A percentile compares a stretch with the other conserved stretches of the same genome.
These are phyloP conservation scores for Luffia ferchaultella DNA, from an alignment of 2,888 invertebrate species.

Conservation along the genomic window DNA sequence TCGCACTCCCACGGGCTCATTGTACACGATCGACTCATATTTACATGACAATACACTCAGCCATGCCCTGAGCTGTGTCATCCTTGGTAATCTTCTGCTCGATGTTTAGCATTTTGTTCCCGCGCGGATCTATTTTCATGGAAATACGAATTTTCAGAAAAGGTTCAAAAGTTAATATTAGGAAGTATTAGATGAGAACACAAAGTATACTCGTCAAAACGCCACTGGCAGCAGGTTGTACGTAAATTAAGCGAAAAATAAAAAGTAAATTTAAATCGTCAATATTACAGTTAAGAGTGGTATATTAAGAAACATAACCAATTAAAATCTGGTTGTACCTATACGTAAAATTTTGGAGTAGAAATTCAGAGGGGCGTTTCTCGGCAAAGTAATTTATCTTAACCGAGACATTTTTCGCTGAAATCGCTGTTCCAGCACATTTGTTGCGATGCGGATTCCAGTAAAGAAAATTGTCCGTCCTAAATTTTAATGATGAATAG, in stretches of 20 bases:
- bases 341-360: not conserved
- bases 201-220: too few relatives aligned
- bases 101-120: constrained; percentile 3
- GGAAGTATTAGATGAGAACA: too few relatives aligned
- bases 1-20: constrained; percentile 40
- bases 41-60: constrained; percentile 54
- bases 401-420: not conserved
- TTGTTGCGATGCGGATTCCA: not conserved
- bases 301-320: too few relatives aligned
- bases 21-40: constrained; percentile 54
- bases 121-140: not conserved
- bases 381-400: not conserved
- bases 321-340: too few relatives aligned
- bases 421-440: not conserved
- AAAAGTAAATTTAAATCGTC: too few relatives aligned
- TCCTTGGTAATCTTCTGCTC: constrained; percentile 23
- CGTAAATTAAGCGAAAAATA: too few relatives aligned
- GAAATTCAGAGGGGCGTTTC: not conserved
- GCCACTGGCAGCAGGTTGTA: too few relatives aligned
- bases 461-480: not conserved
- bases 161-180: too few relatives aligned
- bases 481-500: not conserved
- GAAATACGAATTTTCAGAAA: not conserved
- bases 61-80: constrained; percentile 44
- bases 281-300: too few relatives aligned